Evolutionary conservation across 2,888 invertebrate genomes (phyloP).

Genomic region (Cantharis nigra): DNA sequence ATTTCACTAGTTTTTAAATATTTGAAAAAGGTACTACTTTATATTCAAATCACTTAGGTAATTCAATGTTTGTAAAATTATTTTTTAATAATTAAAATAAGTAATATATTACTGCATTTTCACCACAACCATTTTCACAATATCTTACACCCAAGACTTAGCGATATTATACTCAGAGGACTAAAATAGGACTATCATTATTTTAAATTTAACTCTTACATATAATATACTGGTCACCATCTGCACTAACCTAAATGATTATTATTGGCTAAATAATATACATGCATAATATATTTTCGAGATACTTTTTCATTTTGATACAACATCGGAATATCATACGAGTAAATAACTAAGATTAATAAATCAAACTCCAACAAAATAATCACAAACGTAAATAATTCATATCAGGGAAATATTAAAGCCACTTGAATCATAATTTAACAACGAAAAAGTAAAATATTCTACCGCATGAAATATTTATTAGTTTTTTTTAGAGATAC

Average conservation of each 20-base stretch:
- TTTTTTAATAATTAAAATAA: no score
- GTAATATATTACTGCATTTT: background rate
- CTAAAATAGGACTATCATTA: background rate
- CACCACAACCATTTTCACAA: background rate
- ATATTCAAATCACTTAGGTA: no score
- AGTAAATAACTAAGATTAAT: background rate
- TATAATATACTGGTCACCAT: background rate
- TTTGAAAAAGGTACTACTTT: no score
- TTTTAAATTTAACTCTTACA: background rate
- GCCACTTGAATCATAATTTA: background rate
- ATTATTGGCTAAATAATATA: background rate
- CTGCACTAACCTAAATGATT: background rate
- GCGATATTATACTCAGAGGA: no score
- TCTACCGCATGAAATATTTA: background rate
- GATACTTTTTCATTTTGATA: background rate
- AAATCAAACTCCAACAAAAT: background rate
- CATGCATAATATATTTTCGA: background rate
- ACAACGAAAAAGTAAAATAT: background rate
- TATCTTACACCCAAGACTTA: no score
- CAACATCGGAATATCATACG: background rate
- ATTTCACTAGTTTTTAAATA: background rate
- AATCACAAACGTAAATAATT: background rate
- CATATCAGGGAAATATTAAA: background rate
- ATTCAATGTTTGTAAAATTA: no score
- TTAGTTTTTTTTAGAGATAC: background rate